A percentile compares a stretch with the other conserved stretches of the same genome.
These are phyloP conservation scores for Hyppa rectilinea DNA, from an alignment of 2,888 invertebrate genomes.

Conservation along the genomic window DNA sequence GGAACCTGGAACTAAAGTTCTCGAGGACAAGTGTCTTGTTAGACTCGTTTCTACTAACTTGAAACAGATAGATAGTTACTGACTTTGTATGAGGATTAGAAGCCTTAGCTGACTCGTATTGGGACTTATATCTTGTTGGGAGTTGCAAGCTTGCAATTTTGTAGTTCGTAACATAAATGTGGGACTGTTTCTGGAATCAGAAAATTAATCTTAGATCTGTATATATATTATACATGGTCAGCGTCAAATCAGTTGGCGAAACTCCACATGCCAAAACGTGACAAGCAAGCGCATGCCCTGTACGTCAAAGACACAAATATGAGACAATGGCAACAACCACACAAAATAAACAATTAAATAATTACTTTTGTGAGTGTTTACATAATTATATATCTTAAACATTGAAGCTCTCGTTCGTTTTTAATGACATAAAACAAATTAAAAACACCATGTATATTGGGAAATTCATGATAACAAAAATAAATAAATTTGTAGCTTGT, in stretches of 20 bases:
- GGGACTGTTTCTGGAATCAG: neutral
- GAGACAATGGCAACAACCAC: no score
- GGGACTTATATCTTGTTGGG: constrained; percentile 49
- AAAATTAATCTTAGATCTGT: neutral
- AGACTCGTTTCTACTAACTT: constrained; percentile 67
- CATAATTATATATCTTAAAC: no score
- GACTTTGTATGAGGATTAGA: constrained; percentile 58
- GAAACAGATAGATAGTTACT: constrained; percentile 68
- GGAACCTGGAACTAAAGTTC: constrained; percentile 61
- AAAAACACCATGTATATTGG: no score
- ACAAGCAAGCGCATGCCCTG: no score
- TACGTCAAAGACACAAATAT: no score
- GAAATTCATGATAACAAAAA: no score
- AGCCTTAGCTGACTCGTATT: constrained; percentile 42
- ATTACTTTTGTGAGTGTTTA: no score
- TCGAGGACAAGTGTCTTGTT: constrained; percentile 70
- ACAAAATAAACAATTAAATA: no score
- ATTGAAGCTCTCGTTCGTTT: no score
- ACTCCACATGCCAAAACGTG: no score
- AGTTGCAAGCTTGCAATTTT: constrained; percentile 20
- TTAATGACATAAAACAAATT: no score
- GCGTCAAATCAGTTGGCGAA: neutral
- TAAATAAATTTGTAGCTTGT: no score
- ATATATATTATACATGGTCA: neutral
- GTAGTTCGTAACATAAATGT: neutral